Conservation (phyloP, 2,113 vertebrate genomes). For the Lasiurus borealis region DNA sequence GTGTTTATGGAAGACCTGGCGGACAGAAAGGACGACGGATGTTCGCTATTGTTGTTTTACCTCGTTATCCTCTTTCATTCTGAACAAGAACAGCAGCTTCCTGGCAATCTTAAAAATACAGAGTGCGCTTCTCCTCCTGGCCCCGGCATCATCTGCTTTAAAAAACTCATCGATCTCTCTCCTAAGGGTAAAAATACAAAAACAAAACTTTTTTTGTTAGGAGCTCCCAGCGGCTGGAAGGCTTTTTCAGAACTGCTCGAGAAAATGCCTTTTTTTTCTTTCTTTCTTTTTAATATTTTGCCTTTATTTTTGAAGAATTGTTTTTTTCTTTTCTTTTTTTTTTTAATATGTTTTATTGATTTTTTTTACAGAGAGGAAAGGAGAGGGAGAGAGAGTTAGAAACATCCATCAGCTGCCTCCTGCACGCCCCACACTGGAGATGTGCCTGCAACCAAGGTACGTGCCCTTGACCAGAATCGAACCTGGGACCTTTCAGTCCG, state of each 20-base stretch:
- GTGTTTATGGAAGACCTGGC: background rate
- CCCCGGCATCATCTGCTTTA: constrained; percentile 86
- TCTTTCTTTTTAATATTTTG: no score
- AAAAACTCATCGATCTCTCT: constrained; percentile 96
- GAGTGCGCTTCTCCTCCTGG: constrained; percentile 93
- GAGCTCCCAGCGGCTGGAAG: background rate
- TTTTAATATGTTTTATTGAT: no score
- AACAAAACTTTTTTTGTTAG: background rate
- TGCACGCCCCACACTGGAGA: no score
- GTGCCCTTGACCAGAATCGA: no score
- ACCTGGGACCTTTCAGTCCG: no score
- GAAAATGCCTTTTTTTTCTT: background rate
- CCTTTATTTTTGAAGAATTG: no score
- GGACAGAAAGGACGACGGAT: rapidly evolving
- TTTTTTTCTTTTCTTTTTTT: no score
- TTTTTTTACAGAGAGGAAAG: no score
- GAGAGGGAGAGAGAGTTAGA: no score
- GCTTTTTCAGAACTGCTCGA: background rate
- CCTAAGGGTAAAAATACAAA: constrained; percentile 82
- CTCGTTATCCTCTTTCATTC: constrained; percentile 90
- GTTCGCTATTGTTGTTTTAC: constrained; percentile 82
- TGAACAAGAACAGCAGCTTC: constrained; percentile 94
- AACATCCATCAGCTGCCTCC: no score
- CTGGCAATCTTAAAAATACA: constrained; percentile 94
- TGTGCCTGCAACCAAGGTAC: no score